Percentiles rank a stretch among this genome's conserved stretches.
These are phyloP conservation scores for Crenuchus spilurus DNA, from an alignment of 2,797 vertebrate genomes.

Conservation along the genomic window DNA sequence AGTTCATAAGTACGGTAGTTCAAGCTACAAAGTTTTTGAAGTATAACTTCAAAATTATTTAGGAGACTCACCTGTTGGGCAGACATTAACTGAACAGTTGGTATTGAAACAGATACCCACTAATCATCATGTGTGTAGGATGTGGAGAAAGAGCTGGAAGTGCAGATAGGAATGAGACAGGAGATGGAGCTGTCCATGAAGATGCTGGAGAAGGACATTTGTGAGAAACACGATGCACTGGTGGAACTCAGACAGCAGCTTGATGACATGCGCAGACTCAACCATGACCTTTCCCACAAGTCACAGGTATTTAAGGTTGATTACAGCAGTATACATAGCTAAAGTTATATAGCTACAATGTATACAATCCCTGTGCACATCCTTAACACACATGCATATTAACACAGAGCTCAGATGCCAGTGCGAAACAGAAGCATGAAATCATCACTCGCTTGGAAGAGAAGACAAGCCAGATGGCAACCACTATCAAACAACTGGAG, in stretches of 20 bases:
- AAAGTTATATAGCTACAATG: not conserved
- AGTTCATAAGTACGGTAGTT: not conserved
- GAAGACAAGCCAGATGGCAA: slow-evolving; percentile 96
- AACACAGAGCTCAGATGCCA: slow-evolving; percentile 87
- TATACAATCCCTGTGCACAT: not conserved
- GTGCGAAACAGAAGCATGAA: slow-evolving; percentile 93
- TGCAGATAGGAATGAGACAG: slow-evolving; percentile 97
- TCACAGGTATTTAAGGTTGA: slow-evolving; percentile 81
- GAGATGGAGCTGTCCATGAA: slow-evolving; percentile 99
- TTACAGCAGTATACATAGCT: not conserved
- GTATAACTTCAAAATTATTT: too few species aligned
- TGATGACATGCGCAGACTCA: slow-evolving; percentile 92
- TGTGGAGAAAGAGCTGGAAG: slow-evolving; percentile 95
- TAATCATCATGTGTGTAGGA: slow-evolving; percentile 76
- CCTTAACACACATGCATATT: not conserved
- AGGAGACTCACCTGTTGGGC: not conserved
- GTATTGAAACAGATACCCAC: not conserved
- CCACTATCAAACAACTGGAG: slow-evolving; percentile 94
- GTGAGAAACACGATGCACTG: slow-evolving; percentile 95
- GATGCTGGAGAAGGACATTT: slow-evolving; percentile 98
- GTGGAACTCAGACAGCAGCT: slow-evolving; percentile 94
- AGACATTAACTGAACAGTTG: not conserved
- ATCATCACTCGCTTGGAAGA: slow-evolving; percentile 92
- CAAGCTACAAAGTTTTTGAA: too few species aligned
- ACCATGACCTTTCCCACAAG: slow-evolving; percentile 94